Evolutionary conservation across 2,797 vertebrate genomes (phyloP).

Genomic region (Staurois parvus): DNA sequence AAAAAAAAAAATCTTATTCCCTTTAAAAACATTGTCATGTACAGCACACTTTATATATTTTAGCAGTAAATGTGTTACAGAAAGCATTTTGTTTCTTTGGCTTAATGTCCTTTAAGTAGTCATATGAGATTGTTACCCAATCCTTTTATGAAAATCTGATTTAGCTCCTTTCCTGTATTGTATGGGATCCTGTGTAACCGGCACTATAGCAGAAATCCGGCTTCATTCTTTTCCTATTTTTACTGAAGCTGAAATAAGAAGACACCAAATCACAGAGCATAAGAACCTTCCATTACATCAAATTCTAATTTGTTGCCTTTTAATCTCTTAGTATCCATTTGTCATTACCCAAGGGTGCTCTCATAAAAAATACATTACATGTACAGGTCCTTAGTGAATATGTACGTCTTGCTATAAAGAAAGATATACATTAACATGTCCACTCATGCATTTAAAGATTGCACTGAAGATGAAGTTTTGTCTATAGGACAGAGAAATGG

Average conservation of each 20-base stretch:
- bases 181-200: not conserved
- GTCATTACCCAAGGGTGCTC: not conserved
- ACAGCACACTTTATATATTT: too few relatives aligned
- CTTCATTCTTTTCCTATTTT: not conserved
- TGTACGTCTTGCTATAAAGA: not conserved
- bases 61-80: too few relatives aligned
- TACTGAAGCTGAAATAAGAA: conserved; percentile 15
- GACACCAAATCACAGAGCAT: not conserved
- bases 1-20: too few relatives aligned
- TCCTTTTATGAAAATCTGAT: not conserved
- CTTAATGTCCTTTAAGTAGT: too few relatives aligned
- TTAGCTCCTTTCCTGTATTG: not conserved
- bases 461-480: not conserved
- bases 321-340: conserved; percentile 68
- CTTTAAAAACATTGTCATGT: too few relatives aligned
- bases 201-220: not conserved
- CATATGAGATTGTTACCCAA: too few relatives aligned
- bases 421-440: conserved; percentile 39
- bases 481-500: conserved; percentile 25
- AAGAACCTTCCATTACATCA: conserved; percentile 21
- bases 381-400: conserved; percentile 16
- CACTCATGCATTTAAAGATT: conserved; percentile 42
- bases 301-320: conserved; percentile 58
- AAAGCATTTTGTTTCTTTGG: too few relatives aligned
- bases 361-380: conserved; percentile 45